Evolutionary conservation across 2,888 invertebrate species (phyloP).

Genomic region (Drosophila melanosoma): DNA sequence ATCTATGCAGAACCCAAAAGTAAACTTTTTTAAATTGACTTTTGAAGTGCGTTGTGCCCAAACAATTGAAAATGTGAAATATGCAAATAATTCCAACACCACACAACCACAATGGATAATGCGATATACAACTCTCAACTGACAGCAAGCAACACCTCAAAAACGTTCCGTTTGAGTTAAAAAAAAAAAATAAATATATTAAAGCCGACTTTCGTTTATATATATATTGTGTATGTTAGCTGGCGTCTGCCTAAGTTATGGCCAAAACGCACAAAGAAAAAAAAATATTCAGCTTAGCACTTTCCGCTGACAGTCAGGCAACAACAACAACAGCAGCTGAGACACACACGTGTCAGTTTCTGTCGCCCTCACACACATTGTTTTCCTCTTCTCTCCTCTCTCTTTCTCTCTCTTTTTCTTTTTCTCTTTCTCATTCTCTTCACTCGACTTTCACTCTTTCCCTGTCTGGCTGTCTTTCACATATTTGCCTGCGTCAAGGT

Average conservation of each 20-base stretch:
- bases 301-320: slow-evolving; percentile 35
- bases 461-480: slow-evolving; percentile 21
- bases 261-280: slow-evolving; percentile 4
- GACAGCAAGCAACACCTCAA: slow-evolving; percentile 3
- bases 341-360: slow-evolving; percentile 50
- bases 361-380: slow-evolving; percentile 10
- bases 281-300: slow-evolving; percentile 30
- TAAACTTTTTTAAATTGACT: slow-evolving; percentile 67
- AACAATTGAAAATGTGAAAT: slow-evolving; percentile 28
- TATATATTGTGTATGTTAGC: background rate
- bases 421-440: background rate
- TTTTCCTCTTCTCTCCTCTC: background rate
- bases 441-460: slow-evolving; percentile 4
- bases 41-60: slow-evolving; percentile 54
- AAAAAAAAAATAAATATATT: slow-evolving; percentile 12
- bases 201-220: slow-evolving; percentile 6
- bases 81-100: slow-evolving; percentile 46
- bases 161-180: background rate
- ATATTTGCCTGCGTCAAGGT: slow-evolving; percentile 61
- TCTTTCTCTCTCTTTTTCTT: background rate
- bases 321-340: slow-evolving; percentile 22
- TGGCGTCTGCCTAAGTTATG: slow-evolving; percentile 19
- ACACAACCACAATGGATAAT: slow-evolving; percentile 8
- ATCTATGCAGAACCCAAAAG: slow-evolving; percentile 32
- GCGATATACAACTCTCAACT: slow-evolving; percentile 15